Base-by-base conservation (phyloP, 2,888 invertebrate genomes). In the Ommatoiulus sabulosus region DNA sequence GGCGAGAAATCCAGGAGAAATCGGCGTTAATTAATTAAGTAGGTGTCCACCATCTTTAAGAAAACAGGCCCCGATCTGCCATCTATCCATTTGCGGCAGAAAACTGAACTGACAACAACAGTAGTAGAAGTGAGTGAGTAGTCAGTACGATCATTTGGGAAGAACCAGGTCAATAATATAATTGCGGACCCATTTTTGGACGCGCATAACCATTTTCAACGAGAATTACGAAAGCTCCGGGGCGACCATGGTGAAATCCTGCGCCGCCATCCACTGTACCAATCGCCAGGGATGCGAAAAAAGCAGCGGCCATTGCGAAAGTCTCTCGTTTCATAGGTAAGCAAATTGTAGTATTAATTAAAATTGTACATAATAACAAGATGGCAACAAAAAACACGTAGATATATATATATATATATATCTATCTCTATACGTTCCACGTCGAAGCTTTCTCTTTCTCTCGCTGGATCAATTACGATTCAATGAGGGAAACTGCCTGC, bases 21-120 rank as follows among this genome's bases (percentile, higher is more conserved):
- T 57, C 57, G 57, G 57, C 57, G 57, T 57, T 57, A 57, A 57
- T 57, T 57, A 57, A 17, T 17, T 17, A 57, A 57, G 57, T 57
- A 57, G 57, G 57, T 57, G 57, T 57, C 57, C 57, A 17, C 57
- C 57, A 57, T 57, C 57, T 57, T 57, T 57, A 57, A 57, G 57
- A 57, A 57, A 57, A 57, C 57, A 57, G 57, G 57, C 57, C 57
- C 57, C 57, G 57, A 57, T 57, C 57, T 57, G 57, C 84, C 84
- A 84, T 84, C 84, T 84, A 84, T 44, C 44, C 43, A 84, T 84
- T 84, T 84, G 84, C 84, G 84, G 84, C 84, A 84, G 84, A 84
- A 84, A 84, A 44, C 84, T 24, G 84, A 84, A 44, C 84, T 84
- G 84, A 44, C 84, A 84, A 84, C 84, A 84, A 84, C 84, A 84